Evolutionary conservation across 2,797 vertebrate species (phyloP).

Genomic region (Pseudomugil gertrudae): DNA sequence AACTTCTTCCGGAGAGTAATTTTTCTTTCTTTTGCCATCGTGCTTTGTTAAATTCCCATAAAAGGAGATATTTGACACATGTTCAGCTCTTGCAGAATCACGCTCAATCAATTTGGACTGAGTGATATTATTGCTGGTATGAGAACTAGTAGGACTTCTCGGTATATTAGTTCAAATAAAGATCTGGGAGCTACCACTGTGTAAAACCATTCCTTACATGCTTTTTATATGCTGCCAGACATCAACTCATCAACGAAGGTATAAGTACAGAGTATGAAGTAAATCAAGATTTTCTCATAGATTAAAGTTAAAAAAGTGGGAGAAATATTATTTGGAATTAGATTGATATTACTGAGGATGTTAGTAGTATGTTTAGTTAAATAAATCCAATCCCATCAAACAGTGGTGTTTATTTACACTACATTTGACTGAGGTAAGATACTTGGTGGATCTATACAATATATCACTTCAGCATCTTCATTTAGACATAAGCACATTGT

Average conservation of each 20-base stretch:
- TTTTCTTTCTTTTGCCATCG: background rate
- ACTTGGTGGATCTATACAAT: background rate
- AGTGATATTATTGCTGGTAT: slow-evolving; percentile 30
- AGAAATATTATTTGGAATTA: background rate
- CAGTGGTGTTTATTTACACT: background rate
- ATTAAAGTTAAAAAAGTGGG: background rate
- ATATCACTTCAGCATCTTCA: background rate
- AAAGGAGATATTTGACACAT: slow-evolving; percentile 44
- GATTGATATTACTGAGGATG: background rate
- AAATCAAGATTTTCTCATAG: background rate
- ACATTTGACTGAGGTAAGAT: background rate
- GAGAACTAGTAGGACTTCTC: slow-evolving; percentile 23
- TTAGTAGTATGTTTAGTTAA: background rate
- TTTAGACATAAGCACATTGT: too few relatives aligned
- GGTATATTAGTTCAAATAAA: background rate
- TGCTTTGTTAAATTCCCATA: slow-evolving; percentile 1
- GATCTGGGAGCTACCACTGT: background rate
- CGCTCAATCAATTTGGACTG: slow-evolving; percentile 46
- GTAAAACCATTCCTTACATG: slow-evolving; percentile 8
- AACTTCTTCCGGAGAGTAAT: background rate
- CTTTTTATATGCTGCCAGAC: slow-evolving; percentile 3
- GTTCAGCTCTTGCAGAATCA: slow-evolving; percentile 34
- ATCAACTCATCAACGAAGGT: slow-evolving; percentile 5
- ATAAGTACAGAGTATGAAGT: background rate
- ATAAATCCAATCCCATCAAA: background rate